Base-by-base conservation (phyloP, 1,140 invertebrate genomes). In the Trinorchestia longiramus region DNA sequence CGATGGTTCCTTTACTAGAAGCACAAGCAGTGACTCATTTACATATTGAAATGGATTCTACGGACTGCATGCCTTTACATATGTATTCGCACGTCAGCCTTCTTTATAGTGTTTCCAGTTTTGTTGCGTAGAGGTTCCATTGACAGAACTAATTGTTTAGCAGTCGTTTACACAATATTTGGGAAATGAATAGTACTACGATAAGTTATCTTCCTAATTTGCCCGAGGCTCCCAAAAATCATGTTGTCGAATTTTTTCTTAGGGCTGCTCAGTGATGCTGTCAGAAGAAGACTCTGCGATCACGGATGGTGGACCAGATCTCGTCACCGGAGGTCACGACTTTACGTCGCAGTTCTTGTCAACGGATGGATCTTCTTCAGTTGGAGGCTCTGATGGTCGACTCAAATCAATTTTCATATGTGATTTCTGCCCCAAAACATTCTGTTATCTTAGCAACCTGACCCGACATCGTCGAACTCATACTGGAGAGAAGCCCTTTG, bases 401-500 rank as follows among this genome's bases (percentile, higher is more conserved):
- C 43, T 90, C 3, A 90, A 90, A 90, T 90, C 88, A 41, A 41
- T 90, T 11, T 90, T 90, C 88, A 90, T 42, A 90, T 94, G 92
- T 47, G 92, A 94, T 23, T 94, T 45, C 36, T 94, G 44, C 44
- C 44, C 92, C 41, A 94, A 94, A 47, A 94, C 92, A 43, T 94
- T 94, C 40, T 45, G 92, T 44, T 94, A 94, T 40, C 44, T 94
- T 0, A 94, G 92, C 44, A 47, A 87, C 42, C 42, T 87, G 62
- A 87, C 43, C 41, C 62, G 62, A 62, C 95, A 95, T 95, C 62
- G 43, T 43, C 62, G 95, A 28, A 95, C 53, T 95, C 95, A 77
- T 87, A 57, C 95, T 87, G 95, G 95, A 95, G 95, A 95, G 57
- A 95, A 95, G 53, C 95, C 95, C 41, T 95, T 77, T 42, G 57